Conservation (phyloP, 2,113 vertebrate species). For the Strix aluco region DNA sequence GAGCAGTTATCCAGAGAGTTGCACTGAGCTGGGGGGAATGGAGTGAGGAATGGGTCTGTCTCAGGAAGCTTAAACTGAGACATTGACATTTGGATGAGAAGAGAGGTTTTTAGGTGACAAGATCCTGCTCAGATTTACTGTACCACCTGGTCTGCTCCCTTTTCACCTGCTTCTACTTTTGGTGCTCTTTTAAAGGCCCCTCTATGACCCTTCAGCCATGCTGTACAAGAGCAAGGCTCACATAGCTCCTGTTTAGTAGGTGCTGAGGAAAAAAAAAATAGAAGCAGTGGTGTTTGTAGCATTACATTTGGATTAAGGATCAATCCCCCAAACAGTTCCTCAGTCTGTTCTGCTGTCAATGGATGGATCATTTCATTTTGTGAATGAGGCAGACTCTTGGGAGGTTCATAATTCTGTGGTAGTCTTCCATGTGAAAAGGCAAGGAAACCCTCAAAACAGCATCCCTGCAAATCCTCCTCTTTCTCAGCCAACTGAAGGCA, state of each 20-base stretch:
- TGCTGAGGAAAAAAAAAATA: not conserved
- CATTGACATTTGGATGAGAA: not conserved
- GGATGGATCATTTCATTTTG: not conserved
- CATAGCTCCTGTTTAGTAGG: fast-evolving
- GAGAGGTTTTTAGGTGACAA: not conserved
- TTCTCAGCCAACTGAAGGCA: not conserved
- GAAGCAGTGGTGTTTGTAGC: not conserved
- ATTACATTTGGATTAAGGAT: not conserved
- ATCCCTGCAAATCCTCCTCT: not conserved
- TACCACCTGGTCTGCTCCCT: not conserved
- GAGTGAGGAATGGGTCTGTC: not conserved
- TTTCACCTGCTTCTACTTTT: not conserved
- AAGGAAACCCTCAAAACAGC: not conserved
- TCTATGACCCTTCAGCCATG: not conserved
- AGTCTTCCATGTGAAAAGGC: not conserved
- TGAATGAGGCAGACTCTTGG: not conserved
- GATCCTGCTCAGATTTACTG: not conserved
- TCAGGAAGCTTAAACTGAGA: not conserved
- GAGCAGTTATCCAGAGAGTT: not conserved
- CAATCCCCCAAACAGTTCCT: fast-evolving
- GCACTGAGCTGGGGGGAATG: not conserved
- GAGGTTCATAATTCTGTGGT: not conserved
- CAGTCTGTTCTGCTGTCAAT: not conserved
- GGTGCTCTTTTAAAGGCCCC: not conserved
- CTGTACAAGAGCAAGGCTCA: not conserved